Base-by-base conservation (phyloP, 2,797 vertebrate species). In the Pachyuromys duprasi region DNA sequence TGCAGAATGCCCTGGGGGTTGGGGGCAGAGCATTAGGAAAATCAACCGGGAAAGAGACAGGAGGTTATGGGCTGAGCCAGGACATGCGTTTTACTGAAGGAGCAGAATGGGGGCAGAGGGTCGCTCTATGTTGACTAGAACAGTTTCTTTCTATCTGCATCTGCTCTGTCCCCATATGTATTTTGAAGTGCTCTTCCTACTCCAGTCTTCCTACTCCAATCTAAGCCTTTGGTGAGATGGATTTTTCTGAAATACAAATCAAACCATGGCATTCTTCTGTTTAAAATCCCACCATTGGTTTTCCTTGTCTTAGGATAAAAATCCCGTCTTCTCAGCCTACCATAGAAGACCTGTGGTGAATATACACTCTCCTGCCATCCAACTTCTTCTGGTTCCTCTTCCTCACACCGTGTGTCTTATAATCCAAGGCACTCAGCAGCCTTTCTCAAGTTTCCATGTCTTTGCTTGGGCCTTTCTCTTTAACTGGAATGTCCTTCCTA, bases 1-100 rank as follows among this genome's bases (percentile, higher is more conserved):
- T 97, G 90, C 92, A 93, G 80, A 97, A 89, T 93, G 80, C 79
- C 89, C 82, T 5, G 6, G 94, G 90, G 89, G 65, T 24, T n/a
- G n/a, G 91, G 76, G 57, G 13, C 74, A 55, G 69, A 6, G 3
- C 2, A 3, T 94, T 84, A 91, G 88, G 78, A 96, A 93, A 90
- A 95, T 81, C 94, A 95, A 62, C 90, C 49, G 69, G 89, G 91
- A 75, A 55, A 83, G 42, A 60, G 83, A 88, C 83, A 90, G 76
- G 91, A 91, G 75, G 74, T 89, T 0, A 0, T 15, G 83, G 72
- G 55, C 28, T 90, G 55, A 84, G 57, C 91, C 1, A 8, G 65
- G 14, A 55, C 60, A 60, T 89, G 15, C 2, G 8, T 80, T 81
- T 62, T 57, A 28, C 74, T 70, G 14, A 76, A 70, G 31, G 81